Evolutionary conservation across 35 echinoderm and acorn worm species (phyloP).

Genomic region (Diadema setosum): DNA sequence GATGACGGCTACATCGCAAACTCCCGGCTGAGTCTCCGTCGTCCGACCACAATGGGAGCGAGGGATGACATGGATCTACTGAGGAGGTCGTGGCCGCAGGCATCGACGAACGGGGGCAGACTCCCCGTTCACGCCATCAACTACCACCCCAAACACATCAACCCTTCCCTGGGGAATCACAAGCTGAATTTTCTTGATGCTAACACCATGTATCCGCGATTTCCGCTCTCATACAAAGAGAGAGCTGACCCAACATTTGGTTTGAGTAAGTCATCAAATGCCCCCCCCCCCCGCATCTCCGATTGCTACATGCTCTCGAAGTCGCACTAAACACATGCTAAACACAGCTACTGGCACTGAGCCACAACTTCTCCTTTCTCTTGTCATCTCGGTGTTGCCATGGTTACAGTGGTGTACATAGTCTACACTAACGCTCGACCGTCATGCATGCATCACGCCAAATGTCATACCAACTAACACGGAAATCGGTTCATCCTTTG

Average conservation of each 20-base stretch:
- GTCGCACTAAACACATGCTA: too few relatives aligned
- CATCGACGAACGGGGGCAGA: not conserved
- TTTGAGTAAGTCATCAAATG: constrained; percentile 89
- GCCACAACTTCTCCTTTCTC: too few relatives aligned
- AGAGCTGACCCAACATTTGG: constrained; percentile 74
- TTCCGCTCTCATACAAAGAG: constrained; percentile 68
- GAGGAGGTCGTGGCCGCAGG: constrained; percentile 42
- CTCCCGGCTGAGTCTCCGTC: constrained; percentile 34
- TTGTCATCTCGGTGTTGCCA: too few relatives aligned
- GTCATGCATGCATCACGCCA: too few relatives aligned
- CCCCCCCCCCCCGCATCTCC: too few relatives aligned
- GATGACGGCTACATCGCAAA: constrained; percentile 69
- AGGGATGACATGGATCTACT: not conserved
- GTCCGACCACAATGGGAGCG: constrained; percentile 7
- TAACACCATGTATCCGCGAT: constrained; percentile 45
- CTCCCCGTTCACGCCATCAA: constrained; percentile 78
- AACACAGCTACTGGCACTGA: too few relatives aligned
- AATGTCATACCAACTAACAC: too few relatives aligned
- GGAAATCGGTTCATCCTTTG: too few relatives aligned
- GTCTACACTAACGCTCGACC: too few relatives aligned
- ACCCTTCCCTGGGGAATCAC: constrained; percentile 69
- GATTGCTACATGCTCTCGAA: too few relatives aligned
- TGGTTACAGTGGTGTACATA: too few relatives aligned
- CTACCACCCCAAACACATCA: constrained; percentile 90
- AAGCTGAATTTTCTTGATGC: constrained; percentile 57